A percentile compares a stretch with the other conserved stretches of the same genome.
Evolutionary conservation across 2,113 vertebrate genomes (phyloP).

Genomic region (Hippocampus abdominalis): DNA sequence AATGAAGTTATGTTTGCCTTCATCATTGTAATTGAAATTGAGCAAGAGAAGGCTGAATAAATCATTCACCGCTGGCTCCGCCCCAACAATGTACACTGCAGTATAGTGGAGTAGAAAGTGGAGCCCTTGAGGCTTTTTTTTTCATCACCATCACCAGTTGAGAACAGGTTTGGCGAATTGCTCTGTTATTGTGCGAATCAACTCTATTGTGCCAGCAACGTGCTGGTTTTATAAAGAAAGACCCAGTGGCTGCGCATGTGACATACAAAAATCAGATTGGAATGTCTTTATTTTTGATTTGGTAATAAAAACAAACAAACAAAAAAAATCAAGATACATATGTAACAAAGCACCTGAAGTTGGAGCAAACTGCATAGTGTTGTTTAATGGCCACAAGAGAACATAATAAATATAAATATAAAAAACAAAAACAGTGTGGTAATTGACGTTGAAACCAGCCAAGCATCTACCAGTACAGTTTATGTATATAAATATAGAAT

Average conservation of each 20-base stretch:
- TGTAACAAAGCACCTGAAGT: conserved; percentile 28
- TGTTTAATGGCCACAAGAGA: conserved; percentile 48
- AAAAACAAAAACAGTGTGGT: conserved; percentile 38
- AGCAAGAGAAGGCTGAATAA: too few species aligned
- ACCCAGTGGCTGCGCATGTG: neutral
- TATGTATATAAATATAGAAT: conserved; percentile 59
- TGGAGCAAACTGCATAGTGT: conserved; percentile 13
- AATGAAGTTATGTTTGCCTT: too few species aligned
- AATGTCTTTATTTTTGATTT: conserved; percentile 4
- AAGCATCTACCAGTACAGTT: conserved; percentile 63
- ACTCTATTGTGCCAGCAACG: conserved; percentile 22
- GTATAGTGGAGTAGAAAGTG: conserved; percentile 12
- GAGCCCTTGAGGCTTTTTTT: conserved; percentile 30
- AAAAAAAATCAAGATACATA: conserved; percentile 8
- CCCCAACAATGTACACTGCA: too few species aligned
- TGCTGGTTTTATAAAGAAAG: neutral
- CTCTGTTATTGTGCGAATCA: conserved; percentile 42
- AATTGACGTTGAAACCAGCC: conserved; percentile 71
- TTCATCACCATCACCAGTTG: conserved; percentile 8
- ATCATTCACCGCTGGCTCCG: too few species aligned
- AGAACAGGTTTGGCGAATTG: conserved; percentile 53
- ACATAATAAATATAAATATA: conserved; percentile 28
- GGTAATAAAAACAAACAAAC: conserved; percentile 12
- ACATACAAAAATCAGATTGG: neutral
- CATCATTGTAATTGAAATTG: neutral